Conservation (phyloP, 1,140 invertebrate species). For the Drosophila asahinai region DNA sequence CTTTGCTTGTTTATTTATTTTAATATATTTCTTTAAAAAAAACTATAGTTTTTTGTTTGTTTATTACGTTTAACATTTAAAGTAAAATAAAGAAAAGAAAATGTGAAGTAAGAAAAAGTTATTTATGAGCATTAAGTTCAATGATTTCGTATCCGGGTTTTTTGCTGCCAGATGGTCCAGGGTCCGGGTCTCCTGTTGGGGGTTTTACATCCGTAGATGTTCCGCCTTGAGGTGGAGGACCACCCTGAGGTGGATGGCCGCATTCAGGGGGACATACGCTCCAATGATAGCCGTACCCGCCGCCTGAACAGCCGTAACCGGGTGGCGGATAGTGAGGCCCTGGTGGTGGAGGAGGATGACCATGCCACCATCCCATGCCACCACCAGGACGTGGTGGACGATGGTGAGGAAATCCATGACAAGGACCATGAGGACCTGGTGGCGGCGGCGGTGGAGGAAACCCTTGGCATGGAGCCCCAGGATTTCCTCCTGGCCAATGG, state of each 20-base stretch:
- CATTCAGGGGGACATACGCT: neutral
- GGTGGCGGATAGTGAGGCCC: neutral
- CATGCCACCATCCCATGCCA: neutral
- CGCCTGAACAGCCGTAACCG: neutral
- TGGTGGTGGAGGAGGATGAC: neutral
- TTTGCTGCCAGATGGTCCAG: neutral
- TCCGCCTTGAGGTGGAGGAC: neutral
- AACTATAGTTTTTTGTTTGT: too few species aligned
- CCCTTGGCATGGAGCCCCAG: neutral
- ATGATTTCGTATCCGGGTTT: neutral
- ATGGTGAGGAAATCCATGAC: neutral
- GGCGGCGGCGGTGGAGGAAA: too few species aligned
- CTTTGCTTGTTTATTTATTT: neutral
- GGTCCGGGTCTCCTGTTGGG: too few species aligned
- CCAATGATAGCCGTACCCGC: slow-evolving; percentile 4
- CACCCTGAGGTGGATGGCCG: neutral
- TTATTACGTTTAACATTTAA: too few species aligned
- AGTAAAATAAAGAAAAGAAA: neutral
- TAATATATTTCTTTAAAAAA: too few species aligned
- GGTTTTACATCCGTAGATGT: neutral
- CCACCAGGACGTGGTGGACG: neutral
- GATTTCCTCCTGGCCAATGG: neutral
- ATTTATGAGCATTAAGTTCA: neutral
- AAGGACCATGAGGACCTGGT: neutral
- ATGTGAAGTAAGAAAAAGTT: neutral